Percentiles rank a stretch among this genome's conserved stretches.
Conservation (phyloP, 2,888 invertebrate species). For the Scelioninae gen. 1 region DNA sequence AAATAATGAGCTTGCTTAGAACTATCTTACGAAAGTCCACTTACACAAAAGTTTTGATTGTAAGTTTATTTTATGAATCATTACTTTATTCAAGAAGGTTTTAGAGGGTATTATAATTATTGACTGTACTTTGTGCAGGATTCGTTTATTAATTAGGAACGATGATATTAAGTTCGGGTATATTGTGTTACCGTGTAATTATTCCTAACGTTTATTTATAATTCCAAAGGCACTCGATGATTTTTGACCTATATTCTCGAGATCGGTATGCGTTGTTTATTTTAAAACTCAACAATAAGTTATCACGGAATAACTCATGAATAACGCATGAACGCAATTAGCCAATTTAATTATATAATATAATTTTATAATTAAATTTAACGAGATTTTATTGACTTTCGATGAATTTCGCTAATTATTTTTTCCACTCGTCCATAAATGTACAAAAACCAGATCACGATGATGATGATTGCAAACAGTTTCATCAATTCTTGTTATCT, state of each 20-base stretch:
- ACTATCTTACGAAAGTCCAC: slow-evolving; percentile 51
- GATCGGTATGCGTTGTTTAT: slow-evolving; percentile 10
- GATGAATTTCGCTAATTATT: too few relatives aligned
- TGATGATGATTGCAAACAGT: too few relatives aligned
- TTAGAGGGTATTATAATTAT: slow-evolving; percentile 40
- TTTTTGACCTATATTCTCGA: slow-evolving; percentile 36
- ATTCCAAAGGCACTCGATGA: not conserved
- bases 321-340: slow-evolving; percentile 27
- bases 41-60: slow-evolving; percentile 51
- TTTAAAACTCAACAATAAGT: slow-evolving; percentile 38
- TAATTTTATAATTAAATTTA: too few relatives aligned
- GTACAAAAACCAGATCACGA: too few relatives aligned
- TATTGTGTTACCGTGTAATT: slow-evolving; percentile 31
- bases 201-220: slow-evolving; percentile 33
- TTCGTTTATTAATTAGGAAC: slow-evolving; percentile 43
- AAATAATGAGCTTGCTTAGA: slow-evolving; percentile 59
- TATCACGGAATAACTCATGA: slow-evolving; percentile 42
- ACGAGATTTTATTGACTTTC: too few relatives aligned
- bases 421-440: too few relatives aligned
- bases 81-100: slow-evolving; percentile 50
- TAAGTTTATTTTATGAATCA: slow-evolving; percentile 55
- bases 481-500: too few relatives aligned
- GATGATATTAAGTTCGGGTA: slow-evolving; percentile 38
- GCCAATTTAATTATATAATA: slow-evolving; percentile 35
- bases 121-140: slow-evolving; percentile 17